Conservation (phyloP, 2,797 vertebrate species). For the Hybognathus amarus region DNA sequence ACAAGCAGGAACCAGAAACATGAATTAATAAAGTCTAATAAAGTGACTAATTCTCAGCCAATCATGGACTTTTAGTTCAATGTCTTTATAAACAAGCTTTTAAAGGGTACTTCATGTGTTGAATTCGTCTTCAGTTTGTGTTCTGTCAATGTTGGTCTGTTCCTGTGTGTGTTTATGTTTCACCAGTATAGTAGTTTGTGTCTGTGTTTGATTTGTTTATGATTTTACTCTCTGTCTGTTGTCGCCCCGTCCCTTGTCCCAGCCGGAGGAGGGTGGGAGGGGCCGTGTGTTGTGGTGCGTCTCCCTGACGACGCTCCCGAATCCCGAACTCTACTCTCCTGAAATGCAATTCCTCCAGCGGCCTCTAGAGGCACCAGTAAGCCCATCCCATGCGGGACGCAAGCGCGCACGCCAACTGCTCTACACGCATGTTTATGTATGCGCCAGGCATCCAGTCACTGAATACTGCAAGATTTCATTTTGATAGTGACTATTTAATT, state of each 20-base stretch:
- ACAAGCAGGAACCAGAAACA: background rate
- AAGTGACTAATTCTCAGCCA: background rate
- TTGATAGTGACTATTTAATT: background rate
- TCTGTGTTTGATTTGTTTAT: slow-evolving; percentile 52
- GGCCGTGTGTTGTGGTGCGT: slow-evolving; percentile 73
- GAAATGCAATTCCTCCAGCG: slow-evolving; percentile 71
- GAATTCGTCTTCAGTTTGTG: background rate
- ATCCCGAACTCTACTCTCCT: slow-evolving; percentile 77
- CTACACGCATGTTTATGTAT: background rate
- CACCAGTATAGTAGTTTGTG: slow-evolving; percentile 34
- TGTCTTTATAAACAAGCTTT: background rate
- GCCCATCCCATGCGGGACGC: slow-evolving; percentile 59
- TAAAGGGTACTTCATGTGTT: background rate
- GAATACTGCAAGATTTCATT: background rate
- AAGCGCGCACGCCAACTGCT: slow-evolving; percentile 54
- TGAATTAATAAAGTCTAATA: background rate
- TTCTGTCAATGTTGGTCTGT: slow-evolving; percentile 33
- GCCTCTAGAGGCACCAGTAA: slow-evolving; percentile 83
- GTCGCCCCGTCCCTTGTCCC: slow-evolving; percentile 42
- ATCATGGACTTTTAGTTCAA: background rate
- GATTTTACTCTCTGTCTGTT: slow-evolving; percentile 61
- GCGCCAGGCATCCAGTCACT: slow-evolving; percentile 40
- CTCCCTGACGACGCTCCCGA: slow-evolving; percentile 71
- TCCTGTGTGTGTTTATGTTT: background rate
- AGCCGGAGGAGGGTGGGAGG: slow-evolving; percentile 66